Conservation (phyloP, 1,140 invertebrate species). For the Chionoecetes opilio region DNA sequence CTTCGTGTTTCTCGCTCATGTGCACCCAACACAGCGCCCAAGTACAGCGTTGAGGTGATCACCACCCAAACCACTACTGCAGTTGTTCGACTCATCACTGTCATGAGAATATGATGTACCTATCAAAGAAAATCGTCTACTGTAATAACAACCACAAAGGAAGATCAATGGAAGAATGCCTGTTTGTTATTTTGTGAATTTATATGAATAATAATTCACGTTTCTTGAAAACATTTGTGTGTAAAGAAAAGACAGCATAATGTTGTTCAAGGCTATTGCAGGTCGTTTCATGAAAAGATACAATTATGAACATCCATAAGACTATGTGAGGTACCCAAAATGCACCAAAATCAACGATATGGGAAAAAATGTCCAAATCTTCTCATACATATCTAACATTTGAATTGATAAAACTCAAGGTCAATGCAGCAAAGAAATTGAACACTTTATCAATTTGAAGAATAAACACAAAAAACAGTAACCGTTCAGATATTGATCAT, state of each 20-base stretch:
- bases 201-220: not conserved
- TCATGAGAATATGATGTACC: not conserved
- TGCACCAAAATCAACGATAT: too few relatives aligned
- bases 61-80: not conserved
- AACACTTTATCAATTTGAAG: too few relatives aligned
- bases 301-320: too few relatives aligned
- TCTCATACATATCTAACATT: too few relatives aligned
- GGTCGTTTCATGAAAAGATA: too few relatives aligned
- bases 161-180: not conserved
- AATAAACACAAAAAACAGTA: too few relatives aligned
- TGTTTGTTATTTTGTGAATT: not conserved
- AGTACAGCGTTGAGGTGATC: not conserved
- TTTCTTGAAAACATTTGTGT: not conserved
- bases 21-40: not conserved
- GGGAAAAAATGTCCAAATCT: too few relatives aligned
- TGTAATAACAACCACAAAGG: not conserved
- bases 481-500: too few relatives aligned
- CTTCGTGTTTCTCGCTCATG: not conserved
- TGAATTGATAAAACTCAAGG: too few relatives aligned
- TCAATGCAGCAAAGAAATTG: too few relatives aligned
- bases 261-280: too few relatives aligned
- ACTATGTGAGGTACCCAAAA: too few relatives aligned
- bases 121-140: not conserved
- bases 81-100: not conserved
- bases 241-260: not conserved